Base-by-base conservation (phyloP, 1,140 invertebrate species). In the Neoseiulus cucumeris region DNA sequence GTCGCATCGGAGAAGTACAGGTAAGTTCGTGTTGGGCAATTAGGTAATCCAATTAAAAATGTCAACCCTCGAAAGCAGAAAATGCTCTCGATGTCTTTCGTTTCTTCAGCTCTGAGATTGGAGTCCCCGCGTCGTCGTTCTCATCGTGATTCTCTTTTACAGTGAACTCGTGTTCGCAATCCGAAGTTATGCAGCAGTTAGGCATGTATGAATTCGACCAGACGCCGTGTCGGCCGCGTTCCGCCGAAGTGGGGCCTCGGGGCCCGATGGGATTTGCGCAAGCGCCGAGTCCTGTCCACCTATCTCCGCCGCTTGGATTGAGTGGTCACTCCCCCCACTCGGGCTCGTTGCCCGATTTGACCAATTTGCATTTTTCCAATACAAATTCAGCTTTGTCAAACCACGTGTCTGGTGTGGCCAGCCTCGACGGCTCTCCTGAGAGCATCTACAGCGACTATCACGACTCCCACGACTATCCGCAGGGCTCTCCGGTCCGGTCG, bases 111-210 rank as follows among this genome's bases (percentile, higher is more conserved):
- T n/a, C n/a, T n/a, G n/a, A n/a, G n/a, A n/a, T n/a, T n/a, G n/a
- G n/a, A n/a, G n/a, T n/a, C n/a, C n/a, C n/a, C n/a, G n/a, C n/a
- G n/a, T n/a, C n/a, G n/a, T 47, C 18, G 45, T 6, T n/a, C 51
- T 59, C 51, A 59, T 59, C 51, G 4, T 9, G 22, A 18, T 59
- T 59, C 5, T 25, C 22, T n/a, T 14, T 59, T 59, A 6, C 51
- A 59, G 51, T 59, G 51, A 59, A 59, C 51, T 59, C 51, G 51
- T 59, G 51, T 25, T 59, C 51, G 33, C 51, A 59, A 25, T 59
- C 51, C 25, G 51, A 59, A 25, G 51, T 59, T 9, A 59, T 59
- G 51, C 51, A 59, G 22, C 51, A 59, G 22, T 9, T 59, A 20
- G 51, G 51, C 33, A 25, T 59, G 25, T 59, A 59, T 20, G 25